Evolutionary conservation across 2,888 invertebrate genomes (phyloP).

Genomic region (Euplexia lucipara): DNA sequence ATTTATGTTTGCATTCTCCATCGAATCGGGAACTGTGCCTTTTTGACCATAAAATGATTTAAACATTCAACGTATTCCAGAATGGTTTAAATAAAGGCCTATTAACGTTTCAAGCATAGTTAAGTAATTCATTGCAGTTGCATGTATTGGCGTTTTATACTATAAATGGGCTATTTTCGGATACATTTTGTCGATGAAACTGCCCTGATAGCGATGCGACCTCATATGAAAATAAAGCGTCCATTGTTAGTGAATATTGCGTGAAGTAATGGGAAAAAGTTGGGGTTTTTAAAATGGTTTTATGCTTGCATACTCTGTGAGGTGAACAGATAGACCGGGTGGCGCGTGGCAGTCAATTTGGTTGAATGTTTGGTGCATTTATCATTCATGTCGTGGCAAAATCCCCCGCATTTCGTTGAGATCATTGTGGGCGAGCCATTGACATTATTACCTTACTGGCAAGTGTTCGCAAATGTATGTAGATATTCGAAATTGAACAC

Average conservation of each 20-base stretch:
- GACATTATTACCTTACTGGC: slow-evolving; percentile 33
- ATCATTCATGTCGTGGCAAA: slow-evolving; percentile 48
- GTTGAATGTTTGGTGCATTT: slow-evolving; percentile 53
- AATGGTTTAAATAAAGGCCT: slow-evolving; percentile 54
- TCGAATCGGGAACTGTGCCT: slow-evolving; percentile 30
- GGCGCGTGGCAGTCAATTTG: slow-evolving; percentile 53
- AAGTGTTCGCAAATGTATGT: slow-evolving; percentile 28
- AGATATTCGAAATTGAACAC: slow-evolving; percentile 9
- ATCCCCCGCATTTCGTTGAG: slow-evolving; percentile 44
- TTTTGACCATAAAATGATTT: slow-evolving; percentile 60
- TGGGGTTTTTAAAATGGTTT: slow-evolving; percentile 52
- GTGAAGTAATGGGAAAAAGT: slow-evolving; percentile 63
- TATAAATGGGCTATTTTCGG: slow-evolving; percentile 74
- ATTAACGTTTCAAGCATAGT: slow-evolving; percentile 62
- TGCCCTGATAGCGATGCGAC: slow-evolving; percentile 73
- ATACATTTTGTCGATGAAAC: slow-evolving; percentile 78
- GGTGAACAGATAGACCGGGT: slow-evolving; percentile 51
- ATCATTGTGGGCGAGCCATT: slow-evolving; percentile 42
- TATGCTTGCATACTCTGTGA: slow-evolving; percentile 55
- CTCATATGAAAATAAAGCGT: slow-evolving; percentile 68
- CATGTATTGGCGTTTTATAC: slow-evolving; percentile 71
- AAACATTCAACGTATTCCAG: slow-evolving; percentile 51
- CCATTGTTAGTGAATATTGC: slow-evolving; percentile 64
- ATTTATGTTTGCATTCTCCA: slow-evolving; percentile 51
- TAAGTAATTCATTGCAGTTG: slow-evolving; percentile 67